Conservation (phyloP, 2,888 invertebrate genomes). For the Xestia c-nigrum region DNA sequence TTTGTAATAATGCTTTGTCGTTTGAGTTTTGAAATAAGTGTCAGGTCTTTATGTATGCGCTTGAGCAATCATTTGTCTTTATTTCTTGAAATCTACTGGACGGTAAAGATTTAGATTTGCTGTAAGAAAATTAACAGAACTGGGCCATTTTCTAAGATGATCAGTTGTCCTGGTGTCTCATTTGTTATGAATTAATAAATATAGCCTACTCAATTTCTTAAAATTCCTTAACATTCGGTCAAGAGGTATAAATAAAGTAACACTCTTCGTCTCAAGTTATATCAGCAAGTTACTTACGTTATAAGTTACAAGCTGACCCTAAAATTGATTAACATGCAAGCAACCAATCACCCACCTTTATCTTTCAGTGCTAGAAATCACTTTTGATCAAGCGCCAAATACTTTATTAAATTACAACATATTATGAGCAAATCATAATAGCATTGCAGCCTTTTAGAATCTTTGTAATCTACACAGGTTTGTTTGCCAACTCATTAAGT, state of each 20-base stretch:
- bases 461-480: slow-evolving; percentile 51
- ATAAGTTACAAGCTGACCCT: not conserved
- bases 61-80: not conserved
- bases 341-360: not conserved
- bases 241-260: not conserved
- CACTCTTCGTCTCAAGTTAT: not conserved
- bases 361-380: slow-evolving; percentile 15
- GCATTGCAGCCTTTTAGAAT: slow-evolving; percentile 29
- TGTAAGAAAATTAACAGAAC: not conserved
- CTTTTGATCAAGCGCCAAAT: slow-evolving; percentile 33
- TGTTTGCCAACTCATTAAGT: slow-evolving; percentile 42
- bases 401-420: slow-evolving; percentile 39
- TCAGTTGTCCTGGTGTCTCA: not conserved
- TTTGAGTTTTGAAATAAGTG: slow-evolving; percentile 35
- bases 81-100: not conserved
- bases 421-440: slow-evolving; percentile 33
- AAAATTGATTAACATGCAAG: not conserved
- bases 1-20: slow-evolving; percentile 25
- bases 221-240: not conserved
- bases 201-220: not conserved
- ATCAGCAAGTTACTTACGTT: not conserved
- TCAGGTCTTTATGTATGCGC: not conserved
- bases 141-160: not conserved
- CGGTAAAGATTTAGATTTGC: not conserved
- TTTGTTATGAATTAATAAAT: not conserved